Percentiles rank a stretch among this genome's conserved stretches.
phyloP scores from a whole-genome alignment of 2,797 vertebrate genomes.

The Anas acuta region DNA sequence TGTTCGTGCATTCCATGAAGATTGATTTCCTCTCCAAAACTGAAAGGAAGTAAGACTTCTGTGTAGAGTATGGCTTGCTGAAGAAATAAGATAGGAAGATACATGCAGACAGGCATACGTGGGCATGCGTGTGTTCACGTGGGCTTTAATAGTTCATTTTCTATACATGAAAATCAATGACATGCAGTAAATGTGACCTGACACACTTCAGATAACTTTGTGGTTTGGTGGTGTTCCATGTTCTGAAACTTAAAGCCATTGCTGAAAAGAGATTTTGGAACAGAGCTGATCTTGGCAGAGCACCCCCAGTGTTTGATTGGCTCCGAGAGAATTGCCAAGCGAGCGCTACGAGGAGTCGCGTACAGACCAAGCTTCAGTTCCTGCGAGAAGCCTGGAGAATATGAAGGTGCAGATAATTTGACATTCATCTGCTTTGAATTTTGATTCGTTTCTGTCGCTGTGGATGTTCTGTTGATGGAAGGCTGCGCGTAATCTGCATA shows the following conservation, averaged over 20 bases:
- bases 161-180: not conserved
- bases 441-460: not conserved
- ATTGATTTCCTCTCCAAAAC: not conserved
- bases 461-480: not conserved
- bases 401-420: not conserved
- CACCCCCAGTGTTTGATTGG: not conserved
- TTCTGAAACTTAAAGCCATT: not conserved
- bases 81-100: not conserved
- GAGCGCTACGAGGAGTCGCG: not conserved
- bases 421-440: not conserved
- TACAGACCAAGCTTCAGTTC: not conserved
- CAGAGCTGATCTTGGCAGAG: not conserved
- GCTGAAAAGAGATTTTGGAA: not conserved
- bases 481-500: accelerated
- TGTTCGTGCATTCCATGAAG: not conserved
- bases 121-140: not conserved
- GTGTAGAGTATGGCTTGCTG: not conserved
- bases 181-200: constrained; percentile 1
- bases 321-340: not conserved
- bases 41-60: not conserved
- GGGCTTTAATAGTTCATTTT: not conserved
- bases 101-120: not conserved
- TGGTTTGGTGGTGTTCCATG: not conserved
- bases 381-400: not conserved
- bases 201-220: not conserved